A percentile compares a stretch with the other conserved stretches of the same genome.
Evolutionary conservation across 2,888 invertebrate species (phyloP).

Genomic region (Amorpha juglandis): DNA sequence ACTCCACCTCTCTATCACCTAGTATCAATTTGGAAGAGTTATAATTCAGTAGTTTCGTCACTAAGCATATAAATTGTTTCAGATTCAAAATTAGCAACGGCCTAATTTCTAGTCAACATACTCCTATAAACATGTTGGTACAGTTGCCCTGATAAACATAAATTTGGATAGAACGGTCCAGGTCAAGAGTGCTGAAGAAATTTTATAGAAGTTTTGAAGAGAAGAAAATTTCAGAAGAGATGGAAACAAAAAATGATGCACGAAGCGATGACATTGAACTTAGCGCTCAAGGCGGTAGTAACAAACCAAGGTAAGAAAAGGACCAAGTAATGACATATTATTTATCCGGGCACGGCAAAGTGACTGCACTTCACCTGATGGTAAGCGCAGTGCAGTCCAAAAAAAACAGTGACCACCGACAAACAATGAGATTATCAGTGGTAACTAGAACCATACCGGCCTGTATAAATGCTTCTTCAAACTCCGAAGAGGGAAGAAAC

Average conservation of each 20-base stretch:
- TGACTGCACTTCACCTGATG: too few species aligned
- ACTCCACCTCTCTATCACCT: too few species aligned
- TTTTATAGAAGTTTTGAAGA: conserved; percentile 40
- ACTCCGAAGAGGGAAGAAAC: too few species aligned
- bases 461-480: too few species aligned
- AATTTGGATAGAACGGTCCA: conserved; percentile 44
- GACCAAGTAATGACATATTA: too few species aligned
- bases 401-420: too few species aligned
- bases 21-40: too few species aligned
- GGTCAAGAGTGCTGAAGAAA: conserved; percentile 41
- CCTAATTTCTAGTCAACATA: conserved; percentile 61
- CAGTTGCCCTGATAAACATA: conserved; percentile 58
- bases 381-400: too few species aligned
- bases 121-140: conserved; percentile 72
- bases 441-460: too few species aligned
- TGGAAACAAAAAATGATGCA: conserved; percentile 72
- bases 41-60: too few species aligned
- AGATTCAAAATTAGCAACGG: conserved; percentile 57
- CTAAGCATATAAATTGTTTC: conserved; percentile 42
- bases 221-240: conserved; percentile 48
- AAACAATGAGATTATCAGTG: too few species aligned
- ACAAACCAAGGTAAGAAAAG: conserved; percentile 59
- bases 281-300: conserved; percentile 71
- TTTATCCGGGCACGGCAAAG: too few species aligned
- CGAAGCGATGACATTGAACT: conserved; percentile 75